Conservation (phyloP, 2,113 vertebrate species). For the Malurus cyaneus region DNA sequence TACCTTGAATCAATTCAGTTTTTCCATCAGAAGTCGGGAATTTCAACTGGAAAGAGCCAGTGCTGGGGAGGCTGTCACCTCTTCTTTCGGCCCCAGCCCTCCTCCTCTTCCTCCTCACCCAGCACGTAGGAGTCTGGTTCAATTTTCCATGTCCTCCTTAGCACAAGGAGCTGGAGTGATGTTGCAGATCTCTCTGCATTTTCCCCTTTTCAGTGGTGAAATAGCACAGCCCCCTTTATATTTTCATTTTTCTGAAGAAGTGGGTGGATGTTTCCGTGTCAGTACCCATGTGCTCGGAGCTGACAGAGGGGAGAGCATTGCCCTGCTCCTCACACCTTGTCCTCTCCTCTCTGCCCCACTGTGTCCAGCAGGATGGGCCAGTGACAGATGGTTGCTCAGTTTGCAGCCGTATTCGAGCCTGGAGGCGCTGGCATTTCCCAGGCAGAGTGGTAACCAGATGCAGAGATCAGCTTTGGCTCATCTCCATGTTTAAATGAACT, state of each 20-base stretch:
- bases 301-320: neutral
- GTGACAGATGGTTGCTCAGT: neutral
- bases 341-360: rapidly evolving
- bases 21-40: neutral
- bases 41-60: neutral
- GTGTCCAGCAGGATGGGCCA: rapidly evolving
- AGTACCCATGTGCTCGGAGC: neutral
- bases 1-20: neutral
- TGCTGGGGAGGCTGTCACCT: neutral
- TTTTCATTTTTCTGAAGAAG: neutral
- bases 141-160: neutral
- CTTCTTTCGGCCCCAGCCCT: neutral
- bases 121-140: neutral
- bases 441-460: neutral
- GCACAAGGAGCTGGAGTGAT: neutral
- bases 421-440: neutral
- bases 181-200: neutral
- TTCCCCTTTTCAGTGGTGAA: neutral
- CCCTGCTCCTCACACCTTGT: neutral
- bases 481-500: slow-evolving; percentile 18
- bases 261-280: rapidly evolving
- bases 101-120: neutral
- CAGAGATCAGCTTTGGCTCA: neutral
- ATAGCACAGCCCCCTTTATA: neutral
- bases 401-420: neutral